These are phyloP conservation scores for Empidonax alnorum DNA, from an alignment of 2,113 vertebrate species.

Conservation along the genomic window DNA sequence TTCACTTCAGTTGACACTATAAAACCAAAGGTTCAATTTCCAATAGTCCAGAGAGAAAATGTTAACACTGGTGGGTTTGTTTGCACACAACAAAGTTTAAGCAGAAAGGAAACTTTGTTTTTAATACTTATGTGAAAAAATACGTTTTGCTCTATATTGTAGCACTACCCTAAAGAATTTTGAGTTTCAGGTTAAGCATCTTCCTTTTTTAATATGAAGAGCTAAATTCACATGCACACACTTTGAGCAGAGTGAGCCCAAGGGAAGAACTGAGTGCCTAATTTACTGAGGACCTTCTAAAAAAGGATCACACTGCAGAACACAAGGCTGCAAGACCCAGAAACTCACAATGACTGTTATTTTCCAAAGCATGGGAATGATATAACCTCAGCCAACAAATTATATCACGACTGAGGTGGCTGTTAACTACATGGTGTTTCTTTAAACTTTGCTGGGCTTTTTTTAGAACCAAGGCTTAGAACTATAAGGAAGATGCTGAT, in stretches of 20 bases:
- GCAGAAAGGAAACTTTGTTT: not conserved
- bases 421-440: not conserved
- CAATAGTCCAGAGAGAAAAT: constrained; percentile 15
- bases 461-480: not conserved
- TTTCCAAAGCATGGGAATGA: not conserved
- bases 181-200: constrained; percentile 2
- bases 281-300: not conserved
- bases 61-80: constrained; percentile 13
- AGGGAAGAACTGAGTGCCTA: not conserved
- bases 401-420: not conserved
- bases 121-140: not conserved
- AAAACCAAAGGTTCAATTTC: constrained; percentile 16
- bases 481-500: not conserved
- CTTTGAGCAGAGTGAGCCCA: not conserved
- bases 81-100: not conserved
- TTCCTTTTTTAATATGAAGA: not conserved
- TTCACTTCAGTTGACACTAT: constrained; percentile 8
- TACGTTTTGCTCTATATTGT: not conserved
- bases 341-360: not conserved
- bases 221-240: not conserved
- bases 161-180: not conserved
- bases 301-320: not conserved
- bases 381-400: not conserved
- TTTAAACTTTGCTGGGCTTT: not conserved
- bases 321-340: not conserved